Conservation (phyloP, 2,888 invertebrate genomes). For the Deilephila porcellus region DNA sequence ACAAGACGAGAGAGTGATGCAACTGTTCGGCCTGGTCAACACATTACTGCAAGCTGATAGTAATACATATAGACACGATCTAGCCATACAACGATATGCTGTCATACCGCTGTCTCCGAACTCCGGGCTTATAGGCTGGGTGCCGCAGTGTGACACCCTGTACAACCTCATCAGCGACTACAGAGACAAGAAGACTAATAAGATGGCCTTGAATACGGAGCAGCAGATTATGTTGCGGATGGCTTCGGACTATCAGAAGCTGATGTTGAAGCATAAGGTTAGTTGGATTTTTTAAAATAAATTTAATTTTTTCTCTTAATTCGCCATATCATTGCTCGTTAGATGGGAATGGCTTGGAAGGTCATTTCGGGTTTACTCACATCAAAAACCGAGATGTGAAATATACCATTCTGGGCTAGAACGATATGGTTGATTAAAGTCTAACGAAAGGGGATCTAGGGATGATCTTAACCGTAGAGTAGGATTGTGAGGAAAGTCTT, state of each 20-base stretch:
- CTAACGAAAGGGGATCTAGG: no score
- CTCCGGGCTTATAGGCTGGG: constrained; percentile 99
- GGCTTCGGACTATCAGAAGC: constrained; percentile 98
- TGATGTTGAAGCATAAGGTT: constrained; percentile 98
- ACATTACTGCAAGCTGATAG: constrained; percentile 96
- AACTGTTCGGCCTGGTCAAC: constrained; percentile 98
- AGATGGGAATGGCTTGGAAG: no score
- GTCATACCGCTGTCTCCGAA: constrained; percentile 99
- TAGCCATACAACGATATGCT: constrained; percentile 94
- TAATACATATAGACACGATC: constrained; percentile 96
- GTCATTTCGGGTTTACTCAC: no score
- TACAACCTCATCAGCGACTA: constrained; percentile 99
- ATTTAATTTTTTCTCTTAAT: neutral
- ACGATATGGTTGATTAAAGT: no score
- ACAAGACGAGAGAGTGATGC: constrained; percentile 99
- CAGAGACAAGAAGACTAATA: constrained; percentile 93
- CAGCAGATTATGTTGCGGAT: constrained; percentile 98
- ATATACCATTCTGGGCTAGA: no score
- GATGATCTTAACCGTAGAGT: no score
- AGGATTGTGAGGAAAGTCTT: no score
- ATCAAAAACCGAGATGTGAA: no score
- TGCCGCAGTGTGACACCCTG: constrained; percentile 99
- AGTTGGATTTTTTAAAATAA: constrained; percentile 33
- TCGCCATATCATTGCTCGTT: no score
- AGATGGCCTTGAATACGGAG: constrained; percentile 97